These are phyloP conservation scores for Hoplostethus atlanticus DNA, from an alignment of 2,797 vertebrate genomes.

Conservation along the genomic window DNA sequence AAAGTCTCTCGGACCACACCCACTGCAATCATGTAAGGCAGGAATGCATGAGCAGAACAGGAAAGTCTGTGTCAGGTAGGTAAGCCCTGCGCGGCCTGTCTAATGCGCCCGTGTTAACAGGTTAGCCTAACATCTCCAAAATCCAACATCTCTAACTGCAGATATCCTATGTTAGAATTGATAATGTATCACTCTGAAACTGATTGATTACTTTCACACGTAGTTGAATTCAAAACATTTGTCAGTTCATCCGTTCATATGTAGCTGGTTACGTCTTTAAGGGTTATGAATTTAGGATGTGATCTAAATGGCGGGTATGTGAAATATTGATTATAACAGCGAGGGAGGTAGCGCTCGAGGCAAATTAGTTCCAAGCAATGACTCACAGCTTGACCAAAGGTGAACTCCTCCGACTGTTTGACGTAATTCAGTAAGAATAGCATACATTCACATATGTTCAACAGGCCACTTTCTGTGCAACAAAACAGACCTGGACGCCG, in stretches of 20 bases:
- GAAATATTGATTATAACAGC: slow-evolving; percentile 61
- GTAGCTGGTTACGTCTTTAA: slow-evolving; percentile 17
- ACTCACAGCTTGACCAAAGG: slow-evolving; percentile 81
- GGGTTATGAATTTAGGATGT: slow-evolving; percentile 25
- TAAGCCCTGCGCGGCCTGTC: slow-evolving; percentile 75
- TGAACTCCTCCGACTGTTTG: slow-evolving; percentile 61
- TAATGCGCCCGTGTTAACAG: slow-evolving; percentile 75
- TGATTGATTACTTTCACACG: not conserved
- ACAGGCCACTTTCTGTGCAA: slow-evolving; percentile 74
- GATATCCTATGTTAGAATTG: slow-evolving; percentile 44
- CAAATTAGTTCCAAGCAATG: slow-evolving; percentile 72
- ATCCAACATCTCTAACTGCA: slow-evolving; percentile 51
- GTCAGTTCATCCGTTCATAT: slow-evolving; percentile 14
- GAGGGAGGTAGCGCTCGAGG: slow-evolving; percentile 81
- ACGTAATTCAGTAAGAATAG: slow-evolving; percentile 63
- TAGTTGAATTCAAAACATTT: slow-evolving; percentile 15
- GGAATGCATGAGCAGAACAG: slow-evolving; percentile 87
- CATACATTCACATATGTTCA: slow-evolving; percentile 74
- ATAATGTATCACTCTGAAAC: slow-evolving; percentile 22
- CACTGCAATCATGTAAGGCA: slow-evolving; percentile 86
- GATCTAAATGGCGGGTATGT: slow-evolving; percentile 39
- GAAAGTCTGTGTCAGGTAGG: slow-evolving; percentile 82
- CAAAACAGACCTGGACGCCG: slow-evolving; percentile 66
- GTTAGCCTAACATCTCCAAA: slow-evolving; percentile 62
- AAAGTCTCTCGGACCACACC: slow-evolving; percentile 86